Evolutionary conservation across 2,888 invertebrate species (phyloP).

Genomic region (Smittia sp.): DNA sequence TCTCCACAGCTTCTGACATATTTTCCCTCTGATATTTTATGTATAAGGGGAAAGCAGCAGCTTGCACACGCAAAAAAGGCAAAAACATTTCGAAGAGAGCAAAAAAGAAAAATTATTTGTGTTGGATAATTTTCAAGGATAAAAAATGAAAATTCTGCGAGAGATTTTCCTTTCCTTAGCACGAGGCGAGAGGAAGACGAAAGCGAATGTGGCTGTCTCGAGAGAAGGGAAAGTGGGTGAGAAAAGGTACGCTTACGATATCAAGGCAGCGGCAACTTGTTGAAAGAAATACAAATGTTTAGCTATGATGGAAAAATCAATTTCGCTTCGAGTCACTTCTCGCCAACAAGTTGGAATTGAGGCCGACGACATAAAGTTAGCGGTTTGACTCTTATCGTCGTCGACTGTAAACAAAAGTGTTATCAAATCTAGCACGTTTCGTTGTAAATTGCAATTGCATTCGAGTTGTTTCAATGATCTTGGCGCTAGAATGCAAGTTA

Average conservation of each 20-base stretch:
- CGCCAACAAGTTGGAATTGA: not conserved
- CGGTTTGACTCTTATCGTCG: not conserved
- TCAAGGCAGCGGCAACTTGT: not conserved
- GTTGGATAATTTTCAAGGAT: slow-evolving; percentile 8
- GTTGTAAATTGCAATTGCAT: not conserved
- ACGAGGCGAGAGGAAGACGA: not conserved
- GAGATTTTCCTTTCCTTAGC: not conserved
- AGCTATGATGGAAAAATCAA: slow-evolving; percentile 12
- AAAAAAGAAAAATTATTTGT: not conserved
- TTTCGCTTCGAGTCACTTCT: not conserved
- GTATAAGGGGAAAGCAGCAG: not conserved
- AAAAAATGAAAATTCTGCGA: not conserved
- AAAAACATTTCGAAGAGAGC: not conserved
- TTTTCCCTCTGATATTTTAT: slow-evolving; percentile 12
- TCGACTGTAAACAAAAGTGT: not conserved
- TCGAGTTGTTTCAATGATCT: not conserved
- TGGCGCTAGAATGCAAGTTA: too few species aligned
- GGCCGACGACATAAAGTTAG: not conserved
- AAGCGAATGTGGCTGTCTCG: not conserved
- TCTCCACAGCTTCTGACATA: not conserved
- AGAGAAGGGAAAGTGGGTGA: not conserved
- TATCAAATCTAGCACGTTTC: not conserved
- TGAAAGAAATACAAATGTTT: slow-evolving; percentile 9
- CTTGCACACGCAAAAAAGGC: not conserved
- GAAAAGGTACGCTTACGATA: not conserved